Conservation (phyloP, 2,888 invertebrate genomes). For the Tetragonisca angustula region DNA sequence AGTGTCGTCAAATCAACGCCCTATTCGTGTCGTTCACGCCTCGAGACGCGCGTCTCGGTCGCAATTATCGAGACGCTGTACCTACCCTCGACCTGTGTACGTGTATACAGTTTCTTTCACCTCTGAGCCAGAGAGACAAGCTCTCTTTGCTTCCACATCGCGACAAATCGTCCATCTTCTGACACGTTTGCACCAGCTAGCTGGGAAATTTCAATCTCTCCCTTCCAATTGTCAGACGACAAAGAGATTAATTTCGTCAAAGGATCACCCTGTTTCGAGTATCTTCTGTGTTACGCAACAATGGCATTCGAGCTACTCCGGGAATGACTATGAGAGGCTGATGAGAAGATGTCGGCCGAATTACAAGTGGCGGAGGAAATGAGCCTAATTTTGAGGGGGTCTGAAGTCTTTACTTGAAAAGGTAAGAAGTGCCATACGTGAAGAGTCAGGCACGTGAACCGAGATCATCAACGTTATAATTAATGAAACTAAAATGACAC, state of each 20-base stretch:
- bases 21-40: conserved; percentile 78
- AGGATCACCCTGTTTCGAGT: neutral
- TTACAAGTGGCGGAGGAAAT: conserved; percentile 69
- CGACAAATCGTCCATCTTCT: neutral
- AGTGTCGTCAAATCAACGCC: conserved; percentile 81
- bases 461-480: no score
- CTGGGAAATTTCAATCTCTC: conserved; percentile 19
- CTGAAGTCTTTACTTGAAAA: no score
- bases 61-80: conserved; percentile 57
- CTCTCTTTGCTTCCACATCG: conserved; percentile 8
- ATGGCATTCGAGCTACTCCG: conserved; percentile 75
- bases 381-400: no score
- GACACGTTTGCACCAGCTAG: neutral
- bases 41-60: conserved; percentile 65
- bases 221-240: neutral
- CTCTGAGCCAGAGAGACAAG: conserved; percentile 32
- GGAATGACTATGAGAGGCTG: conserved; percentile 81
- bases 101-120: neutral
- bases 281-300: conserved; percentile 62
- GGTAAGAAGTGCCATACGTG: no score
- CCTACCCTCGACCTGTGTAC: neutral
- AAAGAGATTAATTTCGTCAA: conserved; percentile 42
- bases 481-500: no score
- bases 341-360: conserved; percentile 79
- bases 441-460: no score